A percentile compares a stretch with the other conserved stretches of the same genome.
Evolutionary conservation across 2,797 vertebrate genomes (phyloP).

Genomic region (Gouania willdenowi): DNA sequence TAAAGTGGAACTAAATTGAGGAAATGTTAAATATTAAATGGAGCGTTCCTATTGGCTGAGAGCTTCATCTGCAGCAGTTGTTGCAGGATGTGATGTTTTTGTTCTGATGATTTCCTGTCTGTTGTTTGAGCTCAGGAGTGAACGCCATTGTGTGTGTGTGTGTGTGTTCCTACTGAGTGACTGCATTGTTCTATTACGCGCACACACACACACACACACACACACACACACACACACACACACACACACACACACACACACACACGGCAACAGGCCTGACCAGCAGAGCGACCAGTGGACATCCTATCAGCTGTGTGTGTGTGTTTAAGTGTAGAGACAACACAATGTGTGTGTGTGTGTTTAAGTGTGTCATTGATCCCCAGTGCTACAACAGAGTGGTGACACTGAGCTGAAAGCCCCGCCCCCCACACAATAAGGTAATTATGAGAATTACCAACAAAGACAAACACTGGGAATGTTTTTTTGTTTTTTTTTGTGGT

Average conservation of each 20-base stretch:
- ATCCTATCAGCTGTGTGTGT: slow-evolving; percentile 41
- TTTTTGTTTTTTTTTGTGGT: too few species aligned
- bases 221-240: too few species aligned
- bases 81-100: slow-evolving; percentile 12
- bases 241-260: too few species aligned
- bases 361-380: slow-evolving; percentile 9
- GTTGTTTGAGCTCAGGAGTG: slow-evolving; percentile 34
- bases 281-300: slow-evolving; percentile 33
- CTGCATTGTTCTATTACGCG: slow-evolving; percentile 58
- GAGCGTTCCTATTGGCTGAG: slow-evolving; percentile 57
- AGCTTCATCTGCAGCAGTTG: slow-evolving; percentile 42
- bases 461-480: too few species aligned
- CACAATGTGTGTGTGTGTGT: background rate
- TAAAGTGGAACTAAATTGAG: too few species aligned
- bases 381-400: slow-evolving; percentile 11
- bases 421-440: slow-evolving; percentile 17
- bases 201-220: too few species aligned
- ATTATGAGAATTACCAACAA: slow-evolving; percentile 21
- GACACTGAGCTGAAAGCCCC: slow-evolving; percentile 11
- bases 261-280: slow-evolving; percentile 44
- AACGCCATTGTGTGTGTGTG: slow-evolving; percentile 19
- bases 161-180: slow-evolving; percentile 50
- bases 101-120: slow-evolving; percentile 49
- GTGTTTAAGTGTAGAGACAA: slow-evolving; percentile 1
- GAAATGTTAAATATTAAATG: too few species aligned